Evolutionary conservation across 2,888 invertebrate species (phyloP).

Genomic region (Cordylochernes scorpioides): DNA sequence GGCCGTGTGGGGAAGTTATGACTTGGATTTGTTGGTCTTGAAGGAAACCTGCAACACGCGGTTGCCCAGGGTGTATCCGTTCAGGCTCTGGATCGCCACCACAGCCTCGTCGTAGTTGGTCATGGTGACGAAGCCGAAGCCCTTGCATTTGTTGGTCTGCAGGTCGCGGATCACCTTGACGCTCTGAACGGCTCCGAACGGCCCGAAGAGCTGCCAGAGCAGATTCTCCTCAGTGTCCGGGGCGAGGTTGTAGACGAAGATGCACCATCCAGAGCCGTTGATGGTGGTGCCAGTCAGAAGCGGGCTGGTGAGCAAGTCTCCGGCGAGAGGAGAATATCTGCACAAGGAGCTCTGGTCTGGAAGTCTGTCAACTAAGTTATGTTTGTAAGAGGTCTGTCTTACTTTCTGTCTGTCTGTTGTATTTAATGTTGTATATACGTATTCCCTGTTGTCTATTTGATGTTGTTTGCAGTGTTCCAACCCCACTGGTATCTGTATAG

Average conservation of each 20-base stretch:
- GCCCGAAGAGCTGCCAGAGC: conserved; percentile 81
- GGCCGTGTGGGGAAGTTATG: too few relatives aligned
- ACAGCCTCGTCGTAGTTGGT: conserved; percentile 91
- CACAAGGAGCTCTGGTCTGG: too few relatives aligned
- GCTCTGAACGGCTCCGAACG: conserved; percentile 86
- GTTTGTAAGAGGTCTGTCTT: too few relatives aligned
- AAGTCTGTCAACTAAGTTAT: too few relatives aligned
- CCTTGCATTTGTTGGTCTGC: conserved; percentile 88
- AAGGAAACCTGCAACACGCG: conserved; percentile 89
- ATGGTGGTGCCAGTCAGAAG: conserved; percentile 15
- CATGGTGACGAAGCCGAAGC: conserved; percentile 94
- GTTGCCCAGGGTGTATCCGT: conserved; percentile 81
- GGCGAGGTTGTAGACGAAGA: conserved; percentile 73
- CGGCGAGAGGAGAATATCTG: conserved; percentile 53
- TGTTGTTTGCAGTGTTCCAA: too few relatives aligned
- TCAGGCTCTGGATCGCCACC: conserved; percentile 79
- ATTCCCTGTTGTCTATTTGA: too few relatives aligned
- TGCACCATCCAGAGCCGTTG: conserved; percentile 21
- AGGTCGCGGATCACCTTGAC: conserved; percentile 88
- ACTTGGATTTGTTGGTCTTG: conserved; percentile 35
- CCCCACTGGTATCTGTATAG: too few relatives aligned
- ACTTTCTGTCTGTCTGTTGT: too few relatives aligned
- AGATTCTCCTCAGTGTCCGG: conserved; percentile 74
- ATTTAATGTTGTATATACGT: too few relatives aligned
- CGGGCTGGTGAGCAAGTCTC: conserved; percentile 20